Percentiles rank a stretch among this genome's conserved stretches.
phyloP scores from a whole-genome alignment of 2,888 invertebrate species.

The Caradrina kadenii region DNA sequence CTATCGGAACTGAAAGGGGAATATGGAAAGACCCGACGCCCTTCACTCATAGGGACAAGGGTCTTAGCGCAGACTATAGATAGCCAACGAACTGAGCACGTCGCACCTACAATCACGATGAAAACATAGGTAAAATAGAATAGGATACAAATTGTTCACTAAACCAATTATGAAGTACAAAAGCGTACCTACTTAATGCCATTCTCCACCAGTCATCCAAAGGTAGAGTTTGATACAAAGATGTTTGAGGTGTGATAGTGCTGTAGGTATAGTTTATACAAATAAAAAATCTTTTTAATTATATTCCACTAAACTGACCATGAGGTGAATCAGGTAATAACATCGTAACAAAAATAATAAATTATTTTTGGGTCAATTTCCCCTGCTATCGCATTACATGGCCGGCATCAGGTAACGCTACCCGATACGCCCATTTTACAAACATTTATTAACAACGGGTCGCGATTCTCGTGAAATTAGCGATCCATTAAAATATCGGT shows the following conservation, averaged over 20 bases:
- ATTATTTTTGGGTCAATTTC: background rate
- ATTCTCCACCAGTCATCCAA: too few relatives aligned
- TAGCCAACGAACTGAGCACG: background rate
- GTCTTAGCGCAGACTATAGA: conserved; percentile 22
- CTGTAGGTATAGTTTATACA: too few relatives aligned
- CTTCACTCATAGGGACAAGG: conserved; percentile 48
- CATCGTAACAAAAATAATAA: background rate
- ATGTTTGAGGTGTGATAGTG: too few relatives aligned
- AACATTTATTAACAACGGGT: conserved; percentile 23
- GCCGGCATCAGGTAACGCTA: background rate
- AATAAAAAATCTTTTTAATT: too few relatives aligned
- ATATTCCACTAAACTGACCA: background rate
- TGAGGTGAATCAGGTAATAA: background rate
- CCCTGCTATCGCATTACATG: background rate
- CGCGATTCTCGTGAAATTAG: conserved; percentile 37
- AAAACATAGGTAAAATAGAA: too few relatives aligned
- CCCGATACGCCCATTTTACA: background rate
- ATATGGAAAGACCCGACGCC: conserved; percentile 46
- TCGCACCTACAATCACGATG: background rate
- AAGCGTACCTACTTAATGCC: too few relatives aligned
- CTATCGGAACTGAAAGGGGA: conserved; percentile 23
- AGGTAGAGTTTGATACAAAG: too few relatives aligned
- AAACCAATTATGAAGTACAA: too few relatives aligned
- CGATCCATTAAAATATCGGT: conserved; percentile 39
- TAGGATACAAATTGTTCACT: too few relatives aligned